These are phyloP conservation scores for Heliangelus exortis DNA, from an alignment of 2,797 vertebrate species.

Conservation along the genomic window DNA sequence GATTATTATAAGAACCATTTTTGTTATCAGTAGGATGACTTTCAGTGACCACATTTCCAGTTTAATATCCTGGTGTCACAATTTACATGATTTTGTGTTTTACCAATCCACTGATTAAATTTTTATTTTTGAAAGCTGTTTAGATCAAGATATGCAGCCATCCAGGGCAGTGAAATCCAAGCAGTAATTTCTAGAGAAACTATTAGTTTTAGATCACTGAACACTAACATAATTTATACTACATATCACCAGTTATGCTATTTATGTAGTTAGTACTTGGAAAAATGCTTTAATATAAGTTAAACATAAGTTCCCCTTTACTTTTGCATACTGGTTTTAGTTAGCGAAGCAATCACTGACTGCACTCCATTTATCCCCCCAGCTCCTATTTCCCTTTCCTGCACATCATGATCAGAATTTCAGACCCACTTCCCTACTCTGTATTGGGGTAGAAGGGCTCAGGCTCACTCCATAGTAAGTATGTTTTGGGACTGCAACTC, in stretches of 20 bases:
- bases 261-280: not conserved
- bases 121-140: not conserved
- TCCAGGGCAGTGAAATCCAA: not conserved
- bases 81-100: not conserved
- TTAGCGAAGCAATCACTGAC: not conserved
- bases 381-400: not conserved
- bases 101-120: not conserved
- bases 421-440: not conserved
- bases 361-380: not conserved
- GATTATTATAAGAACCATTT: not conserved
- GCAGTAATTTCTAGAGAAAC: not conserved
- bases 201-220: not conserved
- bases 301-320: not conserved
- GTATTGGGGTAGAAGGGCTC: accelerated
- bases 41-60: not conserved
- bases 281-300: not conserved
- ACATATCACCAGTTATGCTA: not conserved
- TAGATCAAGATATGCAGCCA: not conserved
- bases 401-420: not conserved
- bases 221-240: not conserved
- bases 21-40: not conserved
- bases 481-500: not conserved
- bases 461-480: not conserved
- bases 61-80: not conserved
- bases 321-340: not conserved